A percentile compares a stretch with the other conserved stretches of the same genome.
These are phyloP conservation scores for Trachelus stipa DNA, from an alignment of 2,888 invertebrate genomes.

Conservation along the genomic window DNA sequence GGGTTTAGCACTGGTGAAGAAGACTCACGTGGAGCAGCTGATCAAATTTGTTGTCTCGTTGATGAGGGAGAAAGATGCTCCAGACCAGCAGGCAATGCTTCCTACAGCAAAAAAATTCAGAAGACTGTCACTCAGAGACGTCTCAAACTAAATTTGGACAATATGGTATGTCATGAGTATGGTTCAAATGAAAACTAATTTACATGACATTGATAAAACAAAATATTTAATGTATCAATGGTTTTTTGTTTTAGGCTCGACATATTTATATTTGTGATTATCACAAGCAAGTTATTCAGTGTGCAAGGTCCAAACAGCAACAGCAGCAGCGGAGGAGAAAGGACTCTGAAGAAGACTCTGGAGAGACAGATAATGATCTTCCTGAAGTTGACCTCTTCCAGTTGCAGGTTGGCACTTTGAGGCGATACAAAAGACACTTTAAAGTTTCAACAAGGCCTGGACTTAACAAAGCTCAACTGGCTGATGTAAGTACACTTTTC, in stretches of 20 bases:
- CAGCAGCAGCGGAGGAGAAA: constrained; percentile 74
- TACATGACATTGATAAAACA: background rate
- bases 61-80: constrained; percentile 89
- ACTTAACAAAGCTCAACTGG: constrained; percentile 93
- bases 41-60: constrained; percentile 92
- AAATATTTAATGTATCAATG: background rate
- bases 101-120: constrained; percentile 96
- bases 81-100: constrained; percentile 92
- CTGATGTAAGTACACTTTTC: constrained; percentile 80
- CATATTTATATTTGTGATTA: constrained; percentile 97
- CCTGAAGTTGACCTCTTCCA: constrained; percentile 95
- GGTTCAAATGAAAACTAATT: background rate
- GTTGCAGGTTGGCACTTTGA: constrained; percentile 92
- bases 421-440: constrained; percentile 93
- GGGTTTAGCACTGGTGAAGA: constrained; percentile 93
- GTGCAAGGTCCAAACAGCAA: constrained; percentile 88
- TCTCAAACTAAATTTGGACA: constrained; percentile 89
- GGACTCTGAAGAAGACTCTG: constrained; percentile 95
- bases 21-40: constrained; percentile 88
- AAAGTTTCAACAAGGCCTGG: constrained; percentile 93
- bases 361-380: constrained; percentile 90
- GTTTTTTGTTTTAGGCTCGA: constrained; percentile 75
- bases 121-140: constrained; percentile 93
- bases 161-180: constrained; percentile 69
- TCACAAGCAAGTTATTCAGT: constrained; percentile 96